Base-by-base conservation (phyloP, 2,797 vertebrate genomes). In the Vultur gryphus region DNA sequence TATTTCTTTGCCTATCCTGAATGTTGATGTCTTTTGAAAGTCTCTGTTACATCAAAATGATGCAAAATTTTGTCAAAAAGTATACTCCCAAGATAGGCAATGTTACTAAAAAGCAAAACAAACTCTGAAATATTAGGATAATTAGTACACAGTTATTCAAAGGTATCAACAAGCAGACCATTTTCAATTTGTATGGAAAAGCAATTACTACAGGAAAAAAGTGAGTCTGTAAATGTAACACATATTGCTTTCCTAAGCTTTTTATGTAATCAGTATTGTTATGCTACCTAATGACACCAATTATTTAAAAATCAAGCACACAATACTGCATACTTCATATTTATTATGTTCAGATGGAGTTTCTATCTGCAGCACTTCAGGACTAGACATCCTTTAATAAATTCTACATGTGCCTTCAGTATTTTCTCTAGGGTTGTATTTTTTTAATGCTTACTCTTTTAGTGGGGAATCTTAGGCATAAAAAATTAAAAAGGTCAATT, bases 401-500 rank as follows among this genome's bases (percentile, higher is more conserved):
- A 94, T 97, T 94, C 91, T 87, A 94, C 80, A 33, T 41, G 33
- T 95, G 94, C 84, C 84, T 96, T 97, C 93, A 80, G 44, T 88
- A 87, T 97, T 95, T 97, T 96, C 94, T 89, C 96, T 77, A 79
- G 94, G 97, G 97, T 89, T 95, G 90, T 76, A 93, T 90, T 96
- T 96, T 94, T 95, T 97, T 93, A 94, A 96, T 92, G 62, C 91
- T 93, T 96, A 97, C 64, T 95, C 92, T 96, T 97, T 98, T 84
- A 97, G 95, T 84, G 62, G 55, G 76, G 95, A 97, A 97, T 97
- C 95, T 97, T 90, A 69, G 55, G 90, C 94, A 98, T 97, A 97
- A 98, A 98, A 98, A 97, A 97, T 98, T 97, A 49, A 98, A 98
- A 98, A 98, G 98, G 97, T 98, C 97, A 97, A 96, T 97, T 98